Base-by-base conservation (phyloP, 1,140 invertebrate genomes). In the Steinernema feltiae region DNA sequence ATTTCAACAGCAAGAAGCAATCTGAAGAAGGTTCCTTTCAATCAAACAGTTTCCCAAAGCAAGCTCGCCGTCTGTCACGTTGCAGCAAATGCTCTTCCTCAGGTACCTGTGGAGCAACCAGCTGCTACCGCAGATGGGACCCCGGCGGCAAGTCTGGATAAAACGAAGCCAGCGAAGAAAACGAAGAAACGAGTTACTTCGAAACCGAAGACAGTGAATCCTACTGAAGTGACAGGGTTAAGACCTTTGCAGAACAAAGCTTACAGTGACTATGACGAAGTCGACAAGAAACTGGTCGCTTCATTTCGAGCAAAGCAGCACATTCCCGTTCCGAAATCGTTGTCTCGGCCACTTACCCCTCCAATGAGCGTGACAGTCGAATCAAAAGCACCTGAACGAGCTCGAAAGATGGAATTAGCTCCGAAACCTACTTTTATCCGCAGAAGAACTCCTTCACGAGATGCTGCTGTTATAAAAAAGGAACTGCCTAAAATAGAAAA, bases 241-340 rank as follows among this genome's bases (percentile, higher is more conserved):
- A n/a, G n/a, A n/a, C n/a, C n/a, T 41, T n/a, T 27, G 3, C 53
- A 63, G 24, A 63, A 63, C 7, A 63, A 63, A n/a, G n/a, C n/a
- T 21, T 63, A 63, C 24, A 63, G 53, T 21, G 53, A 63, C 2
- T 63, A 63, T 27, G 53, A 63, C 53, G 53, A 63, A 63, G 53
- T 63, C 24, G 53, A 63, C 53, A 63, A 63, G 53, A 63, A 63
- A 21, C 53, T 63, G 12, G 53, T 63, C 7, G 53, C 53, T 7
- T 63, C 53, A 27, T 63, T 63, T 27, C 53, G 53, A 7, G 53
- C 53, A 7, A 63, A 63, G 24, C 53, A 63, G 53, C 12, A 63
- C 53, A 63, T 63, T 63, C 53, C 53, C 12, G 53, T 63, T 3
- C 53, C 53, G 15, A 63, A 15, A 27, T 12, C 24, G 2, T 3